Evolutionary conservation across 2,888 invertebrate species (phyloP).

Genomic region (Luffia ferchaultella): DNA sequence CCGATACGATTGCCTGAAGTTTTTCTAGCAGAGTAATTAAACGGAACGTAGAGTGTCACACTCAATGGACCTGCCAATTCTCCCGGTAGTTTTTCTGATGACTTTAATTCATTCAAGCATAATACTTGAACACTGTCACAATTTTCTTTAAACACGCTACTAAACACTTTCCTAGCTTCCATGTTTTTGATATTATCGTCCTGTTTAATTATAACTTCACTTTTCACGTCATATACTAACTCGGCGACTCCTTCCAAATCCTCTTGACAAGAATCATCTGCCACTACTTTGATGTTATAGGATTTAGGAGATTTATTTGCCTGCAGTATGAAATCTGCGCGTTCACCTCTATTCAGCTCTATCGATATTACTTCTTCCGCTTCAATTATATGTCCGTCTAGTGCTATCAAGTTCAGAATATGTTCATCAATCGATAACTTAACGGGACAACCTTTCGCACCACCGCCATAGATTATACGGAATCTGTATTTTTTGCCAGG

Average conservation of each 20-base stretch:
- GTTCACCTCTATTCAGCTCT: constrained; percentile 73
- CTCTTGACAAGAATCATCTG: constrained; percentile 55
- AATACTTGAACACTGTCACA: constrained; percentile 52
- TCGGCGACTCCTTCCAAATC: constrained; percentile 60
- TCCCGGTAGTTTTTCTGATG: constrained; percentile 56
- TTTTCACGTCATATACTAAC: constrained; percentile 40
- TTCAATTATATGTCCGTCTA: constrained; percentile 74
- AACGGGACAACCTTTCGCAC: constrained; percentile 73
- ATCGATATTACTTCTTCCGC: constrained; percentile 66
- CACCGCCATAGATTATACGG: constrained; percentile 72
- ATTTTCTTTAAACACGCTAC: constrained; percentile 45
- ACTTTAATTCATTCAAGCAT: constrained; percentile 68
- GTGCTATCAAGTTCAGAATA: constrained; percentile 68
- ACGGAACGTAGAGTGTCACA: constrained; percentile 71
- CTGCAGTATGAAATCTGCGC: constrained; percentile 76
- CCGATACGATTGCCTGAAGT: constrained; percentile 53
- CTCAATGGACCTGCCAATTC: constrained; percentile 54
- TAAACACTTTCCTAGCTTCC: constrained; percentile 24
- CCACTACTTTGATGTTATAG: constrained; percentile 69
- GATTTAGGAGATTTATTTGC: constrained; percentile 63
- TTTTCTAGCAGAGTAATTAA: constrained; percentile 66
- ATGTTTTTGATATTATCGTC: neutral
- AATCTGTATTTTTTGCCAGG: constrained; percentile 71
- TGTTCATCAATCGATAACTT: constrained; percentile 73
- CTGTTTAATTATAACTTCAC: constrained; percentile 28